Conservation (phyloP, 2,888 invertebrate species). For the Agonopterix alstromeriana region DNA sequence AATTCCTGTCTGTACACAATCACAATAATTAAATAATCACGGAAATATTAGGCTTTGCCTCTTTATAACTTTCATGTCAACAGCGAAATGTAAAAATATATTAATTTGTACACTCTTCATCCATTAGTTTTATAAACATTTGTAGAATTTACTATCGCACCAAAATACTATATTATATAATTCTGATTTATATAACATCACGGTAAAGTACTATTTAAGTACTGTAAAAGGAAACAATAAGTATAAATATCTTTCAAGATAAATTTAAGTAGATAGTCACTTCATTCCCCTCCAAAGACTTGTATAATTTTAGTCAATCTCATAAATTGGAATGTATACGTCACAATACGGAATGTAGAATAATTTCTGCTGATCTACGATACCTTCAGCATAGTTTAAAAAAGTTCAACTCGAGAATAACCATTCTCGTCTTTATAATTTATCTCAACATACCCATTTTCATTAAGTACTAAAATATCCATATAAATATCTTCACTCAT, state of each 20-base stretch:
- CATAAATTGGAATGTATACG: constrained; percentile 48
- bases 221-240: constrained; percentile 53
- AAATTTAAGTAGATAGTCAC: constrained; percentile 52
- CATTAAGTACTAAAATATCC: constrained; percentile 69
- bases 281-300: constrained; percentile 62
- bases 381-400: constrained; percentile 16
- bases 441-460: constrained; percentile 43
- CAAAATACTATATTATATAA: constrained; percentile 58
- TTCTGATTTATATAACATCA: constrained; percentile 45
- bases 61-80: constrained; percentile 57
- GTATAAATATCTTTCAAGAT: constrained; percentile 33
- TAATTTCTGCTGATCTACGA: constrained; percentile 22
- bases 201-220: constrained; percentile 49
- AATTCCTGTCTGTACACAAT: constrained; percentile 70
- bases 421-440: constrained; percentile 22
- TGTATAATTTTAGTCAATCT: constrained; percentile 32
- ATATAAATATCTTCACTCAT: constrained; percentile 61
- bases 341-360: constrained; percentile 50
- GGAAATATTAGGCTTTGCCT: constrained; percentile 68
- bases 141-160: constrained; percentile 75
- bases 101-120: constrained; percentile 71
- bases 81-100: constrained; percentile 75
- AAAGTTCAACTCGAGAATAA: constrained; percentile 23
- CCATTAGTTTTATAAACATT: constrained; percentile 63
- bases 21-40: constrained; percentile 71